phyloP scores from a whole-genome alignment of 37 sponge, comb jelly and placozoan species.

The Cladorhizidae sp. region DNA sequence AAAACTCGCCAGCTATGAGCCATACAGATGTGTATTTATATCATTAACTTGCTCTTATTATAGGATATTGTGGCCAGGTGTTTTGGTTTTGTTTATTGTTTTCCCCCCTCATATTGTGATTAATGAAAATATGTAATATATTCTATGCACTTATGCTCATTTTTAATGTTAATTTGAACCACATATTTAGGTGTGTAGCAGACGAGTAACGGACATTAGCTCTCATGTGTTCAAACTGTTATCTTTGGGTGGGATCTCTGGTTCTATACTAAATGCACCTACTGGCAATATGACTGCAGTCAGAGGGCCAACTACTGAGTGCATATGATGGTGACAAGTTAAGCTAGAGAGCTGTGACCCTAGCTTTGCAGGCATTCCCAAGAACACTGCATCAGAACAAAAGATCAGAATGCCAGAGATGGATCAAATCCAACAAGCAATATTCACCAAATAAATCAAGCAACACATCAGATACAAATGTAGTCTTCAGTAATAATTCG shows the following conservation, averaged over 20 bases:
- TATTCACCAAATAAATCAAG: neutral
- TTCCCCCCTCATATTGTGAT: no score
- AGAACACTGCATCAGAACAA: neutral
- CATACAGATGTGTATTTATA: no score
- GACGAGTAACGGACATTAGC: conserved; percentile 77
- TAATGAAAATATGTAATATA: no score
- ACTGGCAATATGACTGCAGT: conserved; percentile 63
- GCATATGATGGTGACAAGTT: conserved; percentile 51
- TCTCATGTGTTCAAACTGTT: conserved; percentile 64
- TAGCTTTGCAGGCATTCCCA: conserved; percentile 24
- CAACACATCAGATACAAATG: neutral
- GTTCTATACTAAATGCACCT: conserved; percentile 65
- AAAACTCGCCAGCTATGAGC: no score
- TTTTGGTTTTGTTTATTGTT: no score
- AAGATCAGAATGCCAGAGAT: neutral
- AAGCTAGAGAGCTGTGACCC: conserved; percentile 23
- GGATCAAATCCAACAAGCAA: neutral
- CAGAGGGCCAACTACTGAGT: conserved; percentile 75
- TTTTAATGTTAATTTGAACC: no score
- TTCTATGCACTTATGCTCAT: neutral
- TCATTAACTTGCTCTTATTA: no score
- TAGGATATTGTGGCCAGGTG: no score
- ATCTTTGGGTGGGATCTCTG: conserved; percentile 68
- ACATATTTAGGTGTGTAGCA: conserved; percentile 65
- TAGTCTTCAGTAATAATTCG: no score